Evolutionary conservation across 2,888 invertebrate genomes (phyloP), one percentile per base, ranked within the genome.

Genomic region (Colostygia pectinataria): DNA sequence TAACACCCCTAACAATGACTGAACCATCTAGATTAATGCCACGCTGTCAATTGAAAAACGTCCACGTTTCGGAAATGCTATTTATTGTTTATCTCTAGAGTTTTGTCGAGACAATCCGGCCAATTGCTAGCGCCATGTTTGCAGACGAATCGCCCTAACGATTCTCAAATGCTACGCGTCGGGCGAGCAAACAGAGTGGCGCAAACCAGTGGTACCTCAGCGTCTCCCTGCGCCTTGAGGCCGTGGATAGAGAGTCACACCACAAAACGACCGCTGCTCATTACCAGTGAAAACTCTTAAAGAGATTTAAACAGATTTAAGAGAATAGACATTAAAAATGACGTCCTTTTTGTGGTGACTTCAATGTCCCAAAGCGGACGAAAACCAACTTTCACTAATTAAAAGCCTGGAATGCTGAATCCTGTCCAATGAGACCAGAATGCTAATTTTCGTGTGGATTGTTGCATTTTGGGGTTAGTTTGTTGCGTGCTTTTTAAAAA

Each of bases 81-180:
- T 83, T 83, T 83, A 82, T 83, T 85, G 84, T 87, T 85, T 82
- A 77, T 80, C 77, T 83, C 57, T 73, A 72, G 79, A 78, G 79
- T 83, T 80, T 80, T 77, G 79, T 82, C 71, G 71, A 72, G 78
- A 83, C 77, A 80, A 81, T 85, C 80, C 77, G 71, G 75, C 80
- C 81, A 79, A 84, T 82, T 77, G 78, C 74, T 79, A 85, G 74
- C 77, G 78, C 74, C 67, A 64, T 86, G 82, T 86, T 89, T 87
- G 75, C 83, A 71, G 74, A 83, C 77, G 80, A 83, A 83, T 83
- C 80, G 77, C 81, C 74, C 80, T 89, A 88, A 89, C 86, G 81
- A 85, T 89, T 82, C 80, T 84, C 86, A 83, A 89, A 87, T 82
- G 83, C 80, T 85, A 85, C 83, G 86, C 87, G 85, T 80, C 74